Percentiles rank a stretch among this genome's conserved stretches.
phyloP scores from a whole-genome alignment of 2,113 vertebrate species.

The Vidua chalybeata region DNA sequence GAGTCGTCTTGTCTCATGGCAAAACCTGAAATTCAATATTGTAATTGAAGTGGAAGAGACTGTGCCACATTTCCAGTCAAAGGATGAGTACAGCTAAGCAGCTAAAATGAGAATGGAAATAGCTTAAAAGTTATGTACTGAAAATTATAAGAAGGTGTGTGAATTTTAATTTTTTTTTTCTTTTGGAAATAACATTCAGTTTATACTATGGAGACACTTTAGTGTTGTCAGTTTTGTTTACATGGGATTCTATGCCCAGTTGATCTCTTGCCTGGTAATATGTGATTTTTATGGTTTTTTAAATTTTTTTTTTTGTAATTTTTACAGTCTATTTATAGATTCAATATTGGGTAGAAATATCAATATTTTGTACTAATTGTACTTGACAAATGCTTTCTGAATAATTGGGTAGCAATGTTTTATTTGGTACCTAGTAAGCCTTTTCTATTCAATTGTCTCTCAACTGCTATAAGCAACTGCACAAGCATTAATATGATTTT shows the following conservation, averaged over 20 bases:
- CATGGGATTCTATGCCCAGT: background rate
- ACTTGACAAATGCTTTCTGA: background rate
- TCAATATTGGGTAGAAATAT: background rate
- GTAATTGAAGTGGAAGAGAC: background rate
- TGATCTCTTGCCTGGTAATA: constrained; percentile 11
- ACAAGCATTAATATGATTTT: constrained; percentile 5
- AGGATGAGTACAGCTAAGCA: background rate
- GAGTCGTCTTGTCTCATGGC: background rate
- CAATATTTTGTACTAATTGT: background rate
- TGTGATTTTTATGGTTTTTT: background rate
- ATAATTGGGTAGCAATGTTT: background rate
- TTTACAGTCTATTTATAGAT: constrained; percentile 14
- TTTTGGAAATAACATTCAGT: background rate
- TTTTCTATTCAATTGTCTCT: background rate
- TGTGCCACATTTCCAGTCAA: background rate
- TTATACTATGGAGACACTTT: background rate
- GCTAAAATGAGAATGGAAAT: background rate
- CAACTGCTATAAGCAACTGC: background rate
- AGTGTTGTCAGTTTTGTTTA: constrained; percentile 11
- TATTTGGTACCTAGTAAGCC: background rate
- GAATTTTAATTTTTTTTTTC: background rate
- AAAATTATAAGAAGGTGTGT: background rate
- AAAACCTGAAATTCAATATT: background rate
- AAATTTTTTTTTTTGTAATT: background rate
- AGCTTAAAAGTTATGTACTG: background rate